Percentiles rank a stretch among this genome's conserved stretches.
Evolutionary conservation across 2,888 invertebrate species (phyloP).

Genomic region (Bellardia pandia): DNA sequence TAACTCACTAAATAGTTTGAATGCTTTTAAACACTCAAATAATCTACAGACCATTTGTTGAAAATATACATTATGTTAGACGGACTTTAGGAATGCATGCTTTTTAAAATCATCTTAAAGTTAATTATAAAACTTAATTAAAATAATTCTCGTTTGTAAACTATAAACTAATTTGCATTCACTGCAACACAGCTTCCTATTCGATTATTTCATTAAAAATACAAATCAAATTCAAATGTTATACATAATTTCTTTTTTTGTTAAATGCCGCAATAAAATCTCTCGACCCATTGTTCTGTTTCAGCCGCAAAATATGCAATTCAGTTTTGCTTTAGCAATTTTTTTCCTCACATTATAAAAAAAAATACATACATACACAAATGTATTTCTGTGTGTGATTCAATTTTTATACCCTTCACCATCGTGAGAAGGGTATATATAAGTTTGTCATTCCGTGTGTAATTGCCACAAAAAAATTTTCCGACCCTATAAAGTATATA

Average conservation of each 20-base stretch:
- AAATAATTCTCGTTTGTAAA: neutral
- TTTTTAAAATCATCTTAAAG: no score
- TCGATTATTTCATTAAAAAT: neutral
- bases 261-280: conserved; percentile 2
- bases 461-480: no score
- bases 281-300: neutral
- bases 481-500: no score
- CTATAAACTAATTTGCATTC: neutral
- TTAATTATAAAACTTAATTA: no score
- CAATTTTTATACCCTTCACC: no score
- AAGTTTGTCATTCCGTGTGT: no score
- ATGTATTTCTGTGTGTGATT: neutral
- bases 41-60: no score
- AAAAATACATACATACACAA: neutral
- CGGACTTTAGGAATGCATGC: no score
- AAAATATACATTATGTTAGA: no score
- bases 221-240: neutral
- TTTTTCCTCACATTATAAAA: neutral
- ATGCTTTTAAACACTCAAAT: no score
- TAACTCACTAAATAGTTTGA: no score
- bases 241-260: neutral
- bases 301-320: conserved; percentile 46
- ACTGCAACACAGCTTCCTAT: neutral
- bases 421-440: no score
- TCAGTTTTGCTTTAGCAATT: conserved; percentile 26